Evolutionary conservation across 2,888 invertebrate genomes (phyloP), one percentile per base, ranked within the genome.

Genomic region (Caradrina kadenii): DNA sequence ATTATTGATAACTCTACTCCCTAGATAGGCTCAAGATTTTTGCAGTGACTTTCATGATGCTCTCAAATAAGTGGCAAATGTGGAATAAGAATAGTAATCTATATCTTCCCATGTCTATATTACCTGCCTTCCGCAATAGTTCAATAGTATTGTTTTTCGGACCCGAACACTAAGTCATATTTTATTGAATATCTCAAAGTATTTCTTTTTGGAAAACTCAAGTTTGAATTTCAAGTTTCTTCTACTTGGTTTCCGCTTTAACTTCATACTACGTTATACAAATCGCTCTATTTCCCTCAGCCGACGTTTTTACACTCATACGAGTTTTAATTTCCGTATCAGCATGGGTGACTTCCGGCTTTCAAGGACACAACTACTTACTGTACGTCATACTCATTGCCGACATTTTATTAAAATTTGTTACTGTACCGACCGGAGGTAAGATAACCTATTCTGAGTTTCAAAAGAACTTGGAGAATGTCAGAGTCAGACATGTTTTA

Each of bases 321-420:
- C 61, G 68, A 60, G 49, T 76, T 79, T 76, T 73, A 81, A 81
- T 82, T 82, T 82, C 80, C 80, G 80, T 73, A 64, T 65, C 64
- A 53, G 71, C 49, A 48, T 39, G 63, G 61, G 49, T 22, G 49
- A 54, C 63, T 62, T 73, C 82, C 80, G 58, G 54, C 31, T 63
- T 64, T 45, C 67, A 69, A 72, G 69, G 59, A 39, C 60, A 58
- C 66, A 61, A 68, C 68, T 70, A 62, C 70, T 66, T 53, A 67
- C 42, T 50, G 35, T 63, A 66, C 56, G 55, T 58, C 60, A 61
- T 58, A 42, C n/a, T n/a, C n/a, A n/a, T n/a, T n/a, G 39, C n/a
- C 26, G 49, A 61, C 39, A 54, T 52, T 68, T 67, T 45, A 60
- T 22, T 60, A 39, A 60, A 62, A 45, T 61, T 15, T 56, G 49